Base-by-base conservation (phyloP, 2,888 invertebrate species). In the Drosophila aldrichi region DNA sequence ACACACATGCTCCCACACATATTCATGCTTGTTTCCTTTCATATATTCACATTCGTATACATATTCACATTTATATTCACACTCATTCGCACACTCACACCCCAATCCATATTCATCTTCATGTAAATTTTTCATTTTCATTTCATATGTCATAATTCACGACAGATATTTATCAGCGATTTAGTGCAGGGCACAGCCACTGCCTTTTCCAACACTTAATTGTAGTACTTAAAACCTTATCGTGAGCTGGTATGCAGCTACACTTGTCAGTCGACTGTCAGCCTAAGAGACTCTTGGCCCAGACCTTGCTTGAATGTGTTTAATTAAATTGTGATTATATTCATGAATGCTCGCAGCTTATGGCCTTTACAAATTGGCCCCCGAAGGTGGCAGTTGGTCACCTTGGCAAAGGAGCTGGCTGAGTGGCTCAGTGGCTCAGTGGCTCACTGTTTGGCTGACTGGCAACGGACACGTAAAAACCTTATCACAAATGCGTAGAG, bases 401-500 rank as follows among this genome's bases (percentile, higher is more conserved):
- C 32, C 60, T 59, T 41, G 16, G 38, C 29, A n/a, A 34, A n/a
- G 44, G 16, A 44, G 58, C 46, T 25, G 52, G 22, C 34, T 22
- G 18, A 9, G 3, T 43, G 20, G 20, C 20, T 14, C 12, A 10
- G 5, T 43, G 43, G 29, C 29, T 29, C 8, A 9, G 29, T 29
- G 29, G 29, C 29, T 29, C 29, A 29, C 29, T 29, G 29, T 29
- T 8, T 29, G 29, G 4, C 25, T 48, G 46, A 2, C 25, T 29
- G 25, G 48, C 22, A 44, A 40, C 20, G 75, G 82, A 81, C 88
- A 88, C 85, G 88, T 88, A 79, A 76, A 71, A 82, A 74, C 85
- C 79, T 82, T 82, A 82, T 85, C 88, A 79, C 73, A 82, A 73
- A 70, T 22, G 22, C 48, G 48, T 18, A 51, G 44, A 41, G 16